A percentile compares a stretch with the other conserved stretches of the same genome.
Evolutionary conservation across 2,888 invertebrate genomes (phyloP).

Genomic region (Plusia festucae): DNA sequence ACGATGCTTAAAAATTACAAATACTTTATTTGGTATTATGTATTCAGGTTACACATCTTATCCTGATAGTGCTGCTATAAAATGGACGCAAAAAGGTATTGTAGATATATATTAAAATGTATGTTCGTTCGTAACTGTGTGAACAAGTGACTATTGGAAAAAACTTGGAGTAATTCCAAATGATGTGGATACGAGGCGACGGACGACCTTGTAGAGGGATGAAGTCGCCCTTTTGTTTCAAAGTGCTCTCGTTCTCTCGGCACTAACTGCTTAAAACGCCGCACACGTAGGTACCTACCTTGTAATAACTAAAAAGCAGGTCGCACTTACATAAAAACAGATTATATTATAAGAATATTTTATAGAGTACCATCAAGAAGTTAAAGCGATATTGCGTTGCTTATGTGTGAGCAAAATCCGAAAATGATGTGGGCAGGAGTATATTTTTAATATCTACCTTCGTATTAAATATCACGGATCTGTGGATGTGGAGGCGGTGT

Average conservation of each 20-base stretch:
- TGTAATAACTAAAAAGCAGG: not conserved
- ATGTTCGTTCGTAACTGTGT: conserved; percentile 31
- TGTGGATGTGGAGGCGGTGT: not conserved
- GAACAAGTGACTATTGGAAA: conserved; percentile 51
- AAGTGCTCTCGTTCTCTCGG: conserved; percentile 26
- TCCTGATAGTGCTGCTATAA: conserved; percentile 6
- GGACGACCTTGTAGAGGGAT: conserved; percentile 56
- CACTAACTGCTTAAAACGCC: conserved; percentile 18
- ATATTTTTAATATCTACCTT: not conserved
- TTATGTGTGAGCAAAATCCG: not conserved
- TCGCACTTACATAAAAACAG: no score
- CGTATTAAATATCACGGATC: not conserved
- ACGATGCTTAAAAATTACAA: conserved; percentile 1
- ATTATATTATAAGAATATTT: not conserved
- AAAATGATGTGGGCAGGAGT: not conserved
- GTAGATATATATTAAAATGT: conserved; percentile 32
- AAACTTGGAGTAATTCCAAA: conserved; percentile 68
- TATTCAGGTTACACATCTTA: conserved; percentile 3
- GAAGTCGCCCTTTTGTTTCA: conserved; percentile 38
- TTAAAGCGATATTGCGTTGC: not conserved
- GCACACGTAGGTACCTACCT: not conserved
- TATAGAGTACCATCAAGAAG: not conserved
- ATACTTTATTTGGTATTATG: not conserved
- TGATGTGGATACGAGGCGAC: conserved; percentile 52
- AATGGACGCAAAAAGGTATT: conserved; percentile 11